phyloP scores from a whole-genome alignment of 1,140 invertebrate genomes.

The Calliopsis andreniformis region DNA sequence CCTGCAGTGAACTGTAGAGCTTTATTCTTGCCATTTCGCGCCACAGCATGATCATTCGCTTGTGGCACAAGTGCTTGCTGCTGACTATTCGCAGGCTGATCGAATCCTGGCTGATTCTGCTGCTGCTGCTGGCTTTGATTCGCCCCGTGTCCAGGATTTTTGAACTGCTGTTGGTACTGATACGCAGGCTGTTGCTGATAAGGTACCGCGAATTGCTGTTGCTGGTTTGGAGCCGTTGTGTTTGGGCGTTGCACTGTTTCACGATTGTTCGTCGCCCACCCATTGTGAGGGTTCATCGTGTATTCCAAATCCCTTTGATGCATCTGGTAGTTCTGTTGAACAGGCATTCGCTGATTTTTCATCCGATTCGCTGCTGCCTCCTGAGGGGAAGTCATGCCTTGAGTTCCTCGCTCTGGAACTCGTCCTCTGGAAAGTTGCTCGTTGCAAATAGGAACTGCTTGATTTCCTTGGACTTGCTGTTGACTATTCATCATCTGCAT shows the following conservation, averaged over 20 bases:
- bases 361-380: conserved; percentile 29
- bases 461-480: conserved; percentile 2
- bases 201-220: neutral
- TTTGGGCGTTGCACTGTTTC: neutral
- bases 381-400: conserved; percentile 58
- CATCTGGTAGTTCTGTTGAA: neutral
- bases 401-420: too few species aligned
- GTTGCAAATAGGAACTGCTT: neutral
- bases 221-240: neutral
- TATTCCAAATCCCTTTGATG: conserved; percentile 7
- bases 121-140: conserved; percentile 25
- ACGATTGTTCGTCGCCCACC: neutral
- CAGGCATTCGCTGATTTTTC: conserved; percentile 7
- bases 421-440: conserved; percentile 1
- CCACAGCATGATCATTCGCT: neutral
- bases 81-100: neutral
- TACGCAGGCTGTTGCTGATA: neutral
- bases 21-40: conserved; percentile 7
- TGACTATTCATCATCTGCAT: neutral
- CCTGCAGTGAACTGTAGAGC: conserved; percentile 62
- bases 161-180: neutral
- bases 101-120: conserved; percentile 1
- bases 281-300: neutral
- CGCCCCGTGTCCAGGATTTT: conserved; percentile 4
- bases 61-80: neutral